Evolutionary conservation across 2,113 vertebrate genomes (phyloP).

Genomic region (Seriola aureovittata): DNA sequence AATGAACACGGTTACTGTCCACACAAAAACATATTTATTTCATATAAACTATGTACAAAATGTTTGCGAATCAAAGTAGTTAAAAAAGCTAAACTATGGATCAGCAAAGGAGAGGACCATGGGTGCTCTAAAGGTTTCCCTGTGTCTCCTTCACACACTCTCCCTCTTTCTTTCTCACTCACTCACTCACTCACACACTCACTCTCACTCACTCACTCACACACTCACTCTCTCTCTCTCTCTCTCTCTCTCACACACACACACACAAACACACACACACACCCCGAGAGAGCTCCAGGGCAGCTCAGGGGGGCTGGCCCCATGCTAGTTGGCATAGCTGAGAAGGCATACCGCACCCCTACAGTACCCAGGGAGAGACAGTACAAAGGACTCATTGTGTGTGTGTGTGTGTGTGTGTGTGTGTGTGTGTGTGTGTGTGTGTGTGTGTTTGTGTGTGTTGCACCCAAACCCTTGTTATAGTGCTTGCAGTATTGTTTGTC

Average conservation of each 20-base stretch:
- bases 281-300: conserved; percentile 47
- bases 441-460: conserved; percentile 59
- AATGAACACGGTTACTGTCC: neutral
- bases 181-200: no score
- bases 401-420: conserved; percentile 61
- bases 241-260: no score
- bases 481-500: conserved; percentile 67
- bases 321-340: conserved; percentile 79
- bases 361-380: conserved; percentile 72
- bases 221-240: no score
- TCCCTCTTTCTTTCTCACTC: neutral
- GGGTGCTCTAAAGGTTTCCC: neutral
- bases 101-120: neutral
- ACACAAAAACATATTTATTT: no score
- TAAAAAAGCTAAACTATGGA: neutral
- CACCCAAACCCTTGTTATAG: conserved; percentile 62
- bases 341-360: conserved; percentile 76
- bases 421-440: conserved; percentile 54
- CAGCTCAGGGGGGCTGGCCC: conserved; percentile 69
- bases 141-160: neutral
- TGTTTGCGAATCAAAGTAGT: neutral
- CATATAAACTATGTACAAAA: neutral
- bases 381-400: conserved; percentile 82
- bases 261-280: conserved; percentile 11
- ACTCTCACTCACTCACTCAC: no score